These are phyloP conservation scores for Eurosta solidaginis DNA, from an alignment of 1,140 invertebrate species.

Conservation along the genomic window DNA sequence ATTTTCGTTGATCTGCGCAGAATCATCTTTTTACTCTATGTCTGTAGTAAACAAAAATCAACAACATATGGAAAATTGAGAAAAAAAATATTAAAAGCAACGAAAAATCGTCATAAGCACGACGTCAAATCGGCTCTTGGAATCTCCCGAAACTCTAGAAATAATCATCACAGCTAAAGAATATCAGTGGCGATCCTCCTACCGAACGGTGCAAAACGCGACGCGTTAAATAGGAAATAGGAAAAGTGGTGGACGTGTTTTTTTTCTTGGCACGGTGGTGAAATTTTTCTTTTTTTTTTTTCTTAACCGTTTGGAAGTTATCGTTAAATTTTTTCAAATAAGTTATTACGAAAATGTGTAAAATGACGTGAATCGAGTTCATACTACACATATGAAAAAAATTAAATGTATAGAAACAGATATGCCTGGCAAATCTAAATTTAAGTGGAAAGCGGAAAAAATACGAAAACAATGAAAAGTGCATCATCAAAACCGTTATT, in stretches of 20 bases:
- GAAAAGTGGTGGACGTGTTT: background rate
- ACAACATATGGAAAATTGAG: no score
- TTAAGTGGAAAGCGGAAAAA: no score
- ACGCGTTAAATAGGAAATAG: background rate
- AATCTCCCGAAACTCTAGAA: background rate
- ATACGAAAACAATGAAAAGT: no score
- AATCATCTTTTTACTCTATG: background rate
- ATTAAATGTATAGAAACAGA: no score
- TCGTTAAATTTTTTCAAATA: background rate
- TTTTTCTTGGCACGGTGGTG: background rate
- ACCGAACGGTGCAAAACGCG: constrained; percentile 16
- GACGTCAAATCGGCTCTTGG: background rate
- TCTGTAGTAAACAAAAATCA: background rate
- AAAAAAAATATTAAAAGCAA: no score
- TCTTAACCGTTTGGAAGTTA: background rate
- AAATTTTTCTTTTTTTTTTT: background rate
- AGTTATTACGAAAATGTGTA: no score
- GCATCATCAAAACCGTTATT: no score
- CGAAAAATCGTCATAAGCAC: constrained; percentile 18
- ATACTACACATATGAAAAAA: no score
- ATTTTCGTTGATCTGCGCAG: background rate
- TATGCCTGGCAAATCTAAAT: no score
- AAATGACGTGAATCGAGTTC: constrained; percentile 26
- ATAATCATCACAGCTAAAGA: background rate
- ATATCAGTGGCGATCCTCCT: constrained; percentile 11